Conservation (phyloP, 2,797 vertebrate genomes). For the Momotus momota region DNA sequence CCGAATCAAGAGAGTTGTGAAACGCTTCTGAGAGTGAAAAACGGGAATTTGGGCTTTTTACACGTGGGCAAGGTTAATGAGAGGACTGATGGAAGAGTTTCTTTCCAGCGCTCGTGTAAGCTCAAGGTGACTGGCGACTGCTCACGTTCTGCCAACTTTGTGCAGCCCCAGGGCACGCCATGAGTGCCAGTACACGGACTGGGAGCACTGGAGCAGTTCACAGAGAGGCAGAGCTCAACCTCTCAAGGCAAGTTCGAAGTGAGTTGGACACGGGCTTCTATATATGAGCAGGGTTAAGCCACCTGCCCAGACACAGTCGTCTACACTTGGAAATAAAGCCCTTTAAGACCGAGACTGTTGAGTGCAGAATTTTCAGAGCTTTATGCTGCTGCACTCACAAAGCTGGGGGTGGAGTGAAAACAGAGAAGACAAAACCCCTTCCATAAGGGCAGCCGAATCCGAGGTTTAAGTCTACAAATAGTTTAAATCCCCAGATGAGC, state of each 20-base stretch:
- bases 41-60: not conserved
- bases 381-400: not conserved
- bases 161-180: accelerated
- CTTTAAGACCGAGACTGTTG: not conserved
- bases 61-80: not conserved
- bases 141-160: not conserved
- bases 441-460: not conserved
- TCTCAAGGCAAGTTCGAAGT: not conserved
- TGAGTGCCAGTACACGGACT: not conserved
- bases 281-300: not conserved
- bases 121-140: not conserved
- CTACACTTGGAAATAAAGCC: not conserved
- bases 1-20: not conserved
- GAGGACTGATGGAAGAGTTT: not conserved
- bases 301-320: not conserved
- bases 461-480: constrained; percentile 32
- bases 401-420: not conserved
- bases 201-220: not conserved
- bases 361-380: constrained; percentile 12
- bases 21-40: not conserved
- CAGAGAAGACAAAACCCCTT: not conserved
- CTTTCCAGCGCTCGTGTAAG: not conserved
- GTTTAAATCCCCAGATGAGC: constrained; percentile 38
- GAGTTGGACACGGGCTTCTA: not conserved
- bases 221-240: not conserved